phyloP scores from a whole-genome alignment of 2,888 invertebrate genomes.

The Ochropacha duplaris region DNA sequence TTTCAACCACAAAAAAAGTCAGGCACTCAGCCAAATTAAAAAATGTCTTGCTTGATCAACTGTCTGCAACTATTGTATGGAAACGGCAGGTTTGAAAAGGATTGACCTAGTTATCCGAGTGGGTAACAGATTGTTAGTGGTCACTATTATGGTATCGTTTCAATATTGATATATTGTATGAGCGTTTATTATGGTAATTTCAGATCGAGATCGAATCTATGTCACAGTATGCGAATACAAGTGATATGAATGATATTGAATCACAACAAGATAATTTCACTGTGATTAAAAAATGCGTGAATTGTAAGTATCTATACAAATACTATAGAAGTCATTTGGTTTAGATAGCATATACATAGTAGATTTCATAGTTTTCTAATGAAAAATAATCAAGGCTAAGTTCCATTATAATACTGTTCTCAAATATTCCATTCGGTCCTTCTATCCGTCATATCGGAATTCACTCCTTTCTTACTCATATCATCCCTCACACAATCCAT shows the following conservation, averaged over 20 bases:
- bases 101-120: constrained; percentile 66
- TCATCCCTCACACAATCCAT: no score
- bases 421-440: no score
- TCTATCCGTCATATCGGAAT: no score
- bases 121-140: constrained; percentile 50
- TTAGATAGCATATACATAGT: no score
- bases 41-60: constrained; percentile 60
- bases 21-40: constrained; percentile 68
- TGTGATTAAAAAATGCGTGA: background rate
- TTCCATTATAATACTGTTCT: no score
- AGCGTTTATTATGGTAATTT: constrained; percentile 38
- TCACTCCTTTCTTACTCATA: no score
- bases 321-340: no score
- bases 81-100: constrained; percentile 57
- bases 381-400: no score
- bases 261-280: constrained; percentile 17
- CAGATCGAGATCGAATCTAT: constrained; percentile 41
- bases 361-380: no score
- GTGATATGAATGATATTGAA: constrained; percentile 16
- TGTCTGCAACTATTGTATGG: constrained; percentile 58
- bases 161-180: constrained; percentile 46
- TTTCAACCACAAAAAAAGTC: constrained; percentile 56
- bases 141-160: constrained; percentile 49
- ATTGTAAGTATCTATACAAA: no score
- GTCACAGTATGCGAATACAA: constrained; percentile 26